phyloP scores from a whole-genome alignment of 1,140 invertebrate species.

The Leptinotarsa undecemlineata region DNA sequence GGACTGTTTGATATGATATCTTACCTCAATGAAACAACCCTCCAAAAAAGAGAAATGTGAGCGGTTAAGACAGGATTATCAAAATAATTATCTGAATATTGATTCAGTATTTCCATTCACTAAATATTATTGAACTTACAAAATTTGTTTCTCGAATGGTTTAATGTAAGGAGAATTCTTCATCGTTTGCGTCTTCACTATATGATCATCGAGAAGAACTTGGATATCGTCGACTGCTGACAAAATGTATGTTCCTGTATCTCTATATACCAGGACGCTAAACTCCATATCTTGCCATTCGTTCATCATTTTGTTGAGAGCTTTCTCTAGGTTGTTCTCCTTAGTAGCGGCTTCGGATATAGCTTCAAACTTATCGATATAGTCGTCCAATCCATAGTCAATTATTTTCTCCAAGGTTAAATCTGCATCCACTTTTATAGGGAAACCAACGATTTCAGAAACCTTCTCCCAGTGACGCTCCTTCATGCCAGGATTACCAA shows the following conservation, averaged over 20 bases:
- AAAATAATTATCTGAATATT: too few relatives aligned
- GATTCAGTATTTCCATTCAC: too few relatives aligned
- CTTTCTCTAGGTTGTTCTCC: conserved; percentile 91
- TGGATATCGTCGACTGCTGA: conserved; percentile 94
- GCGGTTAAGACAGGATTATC: background rate
- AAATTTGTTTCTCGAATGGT: conserved; percentile 82
- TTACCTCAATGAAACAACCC: too few relatives aligned
- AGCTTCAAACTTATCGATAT: conserved; percentile 86
- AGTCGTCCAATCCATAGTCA: conserved; percentile 89
- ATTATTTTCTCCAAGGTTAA: conserved; percentile 89
- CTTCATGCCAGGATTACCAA: conserved; percentile 94
- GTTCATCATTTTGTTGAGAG: conserved; percentile 85
- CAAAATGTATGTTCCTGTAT: conserved; percentile 90
- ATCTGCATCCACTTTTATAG: conserved; percentile 82
- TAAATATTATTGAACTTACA: conserved; percentile 61
- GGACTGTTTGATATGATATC: too few relatives aligned
- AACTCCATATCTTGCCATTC: conserved; percentile 93
- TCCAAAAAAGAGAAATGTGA: background rate
- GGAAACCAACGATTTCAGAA: conserved; percentile 93
- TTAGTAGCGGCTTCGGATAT: conserved; percentile 96
- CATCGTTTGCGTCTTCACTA: conserved; percentile 97
- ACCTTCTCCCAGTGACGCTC: conserved; percentile 94
- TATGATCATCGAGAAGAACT: conserved; percentile 92
- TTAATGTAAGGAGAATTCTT: conserved; percentile 96
- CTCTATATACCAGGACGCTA: conserved; percentile 75